Base-by-base conservation (phyloP, 2,797 vertebrate species). In the Micromesistius poutassou region DNA sequence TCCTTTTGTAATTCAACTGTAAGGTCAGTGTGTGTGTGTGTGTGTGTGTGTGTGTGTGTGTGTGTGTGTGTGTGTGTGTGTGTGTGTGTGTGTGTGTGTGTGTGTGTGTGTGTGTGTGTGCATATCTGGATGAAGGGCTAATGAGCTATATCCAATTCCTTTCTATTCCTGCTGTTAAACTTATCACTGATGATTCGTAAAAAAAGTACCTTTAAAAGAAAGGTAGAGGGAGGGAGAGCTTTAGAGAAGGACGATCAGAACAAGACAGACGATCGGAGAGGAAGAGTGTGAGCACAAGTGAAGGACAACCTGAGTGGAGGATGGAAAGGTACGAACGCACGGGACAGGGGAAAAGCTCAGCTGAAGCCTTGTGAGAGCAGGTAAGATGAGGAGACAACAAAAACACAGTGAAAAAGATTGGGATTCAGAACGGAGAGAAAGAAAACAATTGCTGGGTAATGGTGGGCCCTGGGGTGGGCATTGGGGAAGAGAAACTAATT, bases 401-500 rank as follows among this genome's bases (percentile, higher is more conserved):
- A 46, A 73, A 74, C 31, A 31, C 19, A 30, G 71, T 33, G 72
- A 30, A 31, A 77, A 77, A 78, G 73, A 76, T 68, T 19, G 36
- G 76, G 78, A 82, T 68, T 72, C 70, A 75, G 8, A 16, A 33
- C 25, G 72, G 74, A 79, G 73, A 78, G 66, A 81, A 76, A 78
- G 74, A 81, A 89, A 83, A 78, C 78, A 83, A 75, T 84, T 84
- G 82, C 76, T 73, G 72, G 76, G 75, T 85, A 84, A 83, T 83
- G 77, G 75, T 25, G 78, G 79, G 77, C 84, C 79, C 77, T 73
- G 42, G 81, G 86, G 85, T 86, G 78, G 9, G n/a, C 78, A 77
- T 80, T 75, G 84, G 42, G 74, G 79, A 80, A 85, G 79, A 85
- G 80, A 84, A 85, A 85, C 78, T 81, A 77, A 82, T 83, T 86